Percentiles rank a stretch among this genome's conserved stretches.
These are phyloP conservation scores for Anodontia alba DNA, from an alignment of 2,888 invertebrate species.

Conservation along the genomic window DNA sequence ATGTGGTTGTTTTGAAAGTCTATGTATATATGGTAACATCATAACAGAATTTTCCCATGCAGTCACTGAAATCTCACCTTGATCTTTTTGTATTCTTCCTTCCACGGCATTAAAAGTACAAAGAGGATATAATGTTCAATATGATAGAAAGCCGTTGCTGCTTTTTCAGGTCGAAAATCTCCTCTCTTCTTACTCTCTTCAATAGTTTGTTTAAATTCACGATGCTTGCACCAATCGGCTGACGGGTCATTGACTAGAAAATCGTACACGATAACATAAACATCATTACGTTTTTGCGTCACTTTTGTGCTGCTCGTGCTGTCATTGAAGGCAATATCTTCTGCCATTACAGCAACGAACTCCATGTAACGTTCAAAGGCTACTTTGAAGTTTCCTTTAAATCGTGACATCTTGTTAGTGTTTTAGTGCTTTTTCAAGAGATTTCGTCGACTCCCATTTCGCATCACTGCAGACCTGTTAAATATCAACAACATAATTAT, in stretches of 20 bases:
- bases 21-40: no score
- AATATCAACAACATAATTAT: no score
- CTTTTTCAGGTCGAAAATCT: slow-evolving; percentile 61
- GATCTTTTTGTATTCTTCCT: slow-evolving; percentile 64
- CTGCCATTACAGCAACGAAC: not conserved
- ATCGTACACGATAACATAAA: not conserved
- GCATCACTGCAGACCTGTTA: not conserved
- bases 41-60: no score
- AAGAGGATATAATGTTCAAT: slow-evolving; percentile 66
- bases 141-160: slow-evolving; percentile 61
- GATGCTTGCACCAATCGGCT: not conserved
- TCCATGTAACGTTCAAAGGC: not conserved
- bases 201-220: not conserved
- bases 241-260: not conserved
- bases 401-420: not conserved
- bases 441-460: not conserved
- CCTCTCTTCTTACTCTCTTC: slow-evolving; percentile 5
- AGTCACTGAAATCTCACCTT: no score
- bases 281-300: not conserved
- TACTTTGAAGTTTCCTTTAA: not conserved
- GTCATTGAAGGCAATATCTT: not conserved
- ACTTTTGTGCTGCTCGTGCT: not conserved
- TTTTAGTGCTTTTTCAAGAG: not conserved
- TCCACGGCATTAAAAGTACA: slow-evolving; percentile 68
- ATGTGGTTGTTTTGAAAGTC: no score